Evolutionary conservation across 2,888 invertebrate genomes (phyloP).

Genomic region (Neria commutata): DNA sequence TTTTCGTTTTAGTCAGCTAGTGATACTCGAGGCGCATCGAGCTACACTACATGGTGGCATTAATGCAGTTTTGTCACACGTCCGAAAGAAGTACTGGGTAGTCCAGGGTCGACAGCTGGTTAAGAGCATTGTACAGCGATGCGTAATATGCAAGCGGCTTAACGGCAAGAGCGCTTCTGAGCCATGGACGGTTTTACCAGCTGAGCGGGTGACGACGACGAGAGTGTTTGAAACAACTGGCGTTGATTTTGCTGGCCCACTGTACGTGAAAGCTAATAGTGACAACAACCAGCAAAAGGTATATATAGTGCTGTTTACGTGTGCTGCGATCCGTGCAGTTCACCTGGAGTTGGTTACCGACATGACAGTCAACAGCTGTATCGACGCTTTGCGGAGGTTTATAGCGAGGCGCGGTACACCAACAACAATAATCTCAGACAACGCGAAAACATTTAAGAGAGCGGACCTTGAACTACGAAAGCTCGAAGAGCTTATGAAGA

Average conservation of each 20-base stretch:
- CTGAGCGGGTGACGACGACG: not conserved
- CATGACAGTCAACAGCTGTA: constrained; percentile 26
- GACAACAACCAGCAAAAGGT: not conserved
- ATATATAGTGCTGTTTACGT: not conserved
- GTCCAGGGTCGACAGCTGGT: not conserved
- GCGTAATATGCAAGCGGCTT: constrained; percentile 5
- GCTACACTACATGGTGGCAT: not conserved
- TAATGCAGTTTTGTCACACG: not conserved
- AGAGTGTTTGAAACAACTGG: not conserved
- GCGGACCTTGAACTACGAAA: too few species aligned
- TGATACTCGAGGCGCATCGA: constrained; percentile 1
- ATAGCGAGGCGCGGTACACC: constrained; percentile 24
- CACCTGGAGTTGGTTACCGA: constrained; percentile 28
- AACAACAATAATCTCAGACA: constrained; percentile 24
- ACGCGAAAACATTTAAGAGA: constrained; percentile 27
- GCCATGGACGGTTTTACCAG: too few species aligned
- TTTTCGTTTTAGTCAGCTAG: constrained; percentile 5
- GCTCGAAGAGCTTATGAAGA: too few species aligned
- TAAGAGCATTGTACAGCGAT: not conserved
- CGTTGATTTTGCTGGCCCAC: constrained; percentile 3
- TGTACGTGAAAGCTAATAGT: not conserved
- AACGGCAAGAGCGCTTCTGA: not conserved
- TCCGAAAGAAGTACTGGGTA: not conserved
- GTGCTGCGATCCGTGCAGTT: constrained; percentile 12
- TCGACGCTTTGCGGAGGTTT: constrained; percentile 27